Base-by-base conservation (phyloP, 2,888 invertebrate species). In the Sinhomidia bicolor region DNA sequence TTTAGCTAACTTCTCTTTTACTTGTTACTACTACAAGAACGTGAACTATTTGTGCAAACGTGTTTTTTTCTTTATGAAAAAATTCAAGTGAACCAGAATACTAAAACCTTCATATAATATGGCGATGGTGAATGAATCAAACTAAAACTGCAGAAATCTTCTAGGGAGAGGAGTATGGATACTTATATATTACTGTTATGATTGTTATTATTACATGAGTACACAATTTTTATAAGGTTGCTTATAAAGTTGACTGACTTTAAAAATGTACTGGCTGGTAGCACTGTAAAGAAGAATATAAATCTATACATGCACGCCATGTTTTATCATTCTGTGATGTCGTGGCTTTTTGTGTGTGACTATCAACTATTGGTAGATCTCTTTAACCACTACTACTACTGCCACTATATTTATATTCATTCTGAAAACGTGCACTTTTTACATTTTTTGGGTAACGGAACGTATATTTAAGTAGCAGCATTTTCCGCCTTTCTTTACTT, bases 11-110 rank as follows among this genome's bases (percentile, higher is more conserved):
- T 68, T 36, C 32, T 17, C 36, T 68, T 32, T 17, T n/a, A 5
- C 32, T 68, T 68, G 6, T 68, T 68, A 32, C 4, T 68, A 9
- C 68, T 36, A 68, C 36, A n/a, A n/a, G n/a, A 4, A 68, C 68
- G 68, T 68, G 68, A 68, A 68, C 68, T 68, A 68, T 68, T 68
- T 68, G 32, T 68, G 68, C 68, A 68, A 36, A 68, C 68, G 68
- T 68, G 36, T 68, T 68, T 36, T 36, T 36, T 26, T 62, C 23
- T n/a, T n/a, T n/a, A n/a, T 68, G 68, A 68, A 68, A 12, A 68
- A 17, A 36, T 68, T 68, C 10, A 68, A 68, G 68, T 68, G 68
- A 68, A 68, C 68, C 68, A 32, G 32, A 68, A n/a, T 68, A 68
- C 36, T 17, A 36, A 68, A 68, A 36, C 17, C 68, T 68, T 36